Evolutionary conservation across 2,797 vertebrate species (phyloP).

Genomic region (Lacerta viridis): DNA sequence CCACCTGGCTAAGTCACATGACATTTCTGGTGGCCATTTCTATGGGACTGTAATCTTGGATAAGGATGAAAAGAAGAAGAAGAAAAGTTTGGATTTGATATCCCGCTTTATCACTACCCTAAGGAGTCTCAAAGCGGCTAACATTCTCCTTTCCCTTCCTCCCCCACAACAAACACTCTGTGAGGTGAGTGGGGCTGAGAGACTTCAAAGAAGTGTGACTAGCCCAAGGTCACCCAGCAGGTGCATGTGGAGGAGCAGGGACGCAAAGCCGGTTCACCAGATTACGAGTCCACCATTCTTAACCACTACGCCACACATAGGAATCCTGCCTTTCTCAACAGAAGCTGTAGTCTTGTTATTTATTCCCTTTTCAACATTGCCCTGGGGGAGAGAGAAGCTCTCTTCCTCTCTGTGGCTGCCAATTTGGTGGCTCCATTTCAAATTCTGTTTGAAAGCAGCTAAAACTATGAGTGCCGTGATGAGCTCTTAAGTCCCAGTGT

Average conservation of each 20-base stretch:
- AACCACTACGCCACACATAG: neutral
- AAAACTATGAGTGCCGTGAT: neutral
- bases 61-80: neutral
- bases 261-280: too few relatives aligned
- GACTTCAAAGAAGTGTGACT: too few relatives aligned
- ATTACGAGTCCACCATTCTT: too few relatives aligned
- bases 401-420: neutral
- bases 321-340: rapidly evolving
- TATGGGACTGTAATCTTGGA: neutral
- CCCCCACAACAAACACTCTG: too few relatives aligned
- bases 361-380: neutral
- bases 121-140: too few relatives aligned
- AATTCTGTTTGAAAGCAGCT: conserved; percentile 38
- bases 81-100: too few relatives aligned
- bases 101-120: too few relatives aligned
- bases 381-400: conserved; percentile 34
- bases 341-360: conserved; percentile 6
- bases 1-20: neutral
- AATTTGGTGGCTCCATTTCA: neutral
- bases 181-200: too few relatives aligned
- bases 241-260: too few relatives aligned
- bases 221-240: too few relatives aligned
- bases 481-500: conserved; percentile 12
- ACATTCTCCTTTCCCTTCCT: too few relatives aligned
- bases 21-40: too few relatives aligned